Percentiles rank a stretch among this genome's conserved stretches.
These are phyloP conservation scores for Callionymus lyra DNA, from an alignment of 2,113 vertebrate genomes.

Conservation along the genomic window DNA sequence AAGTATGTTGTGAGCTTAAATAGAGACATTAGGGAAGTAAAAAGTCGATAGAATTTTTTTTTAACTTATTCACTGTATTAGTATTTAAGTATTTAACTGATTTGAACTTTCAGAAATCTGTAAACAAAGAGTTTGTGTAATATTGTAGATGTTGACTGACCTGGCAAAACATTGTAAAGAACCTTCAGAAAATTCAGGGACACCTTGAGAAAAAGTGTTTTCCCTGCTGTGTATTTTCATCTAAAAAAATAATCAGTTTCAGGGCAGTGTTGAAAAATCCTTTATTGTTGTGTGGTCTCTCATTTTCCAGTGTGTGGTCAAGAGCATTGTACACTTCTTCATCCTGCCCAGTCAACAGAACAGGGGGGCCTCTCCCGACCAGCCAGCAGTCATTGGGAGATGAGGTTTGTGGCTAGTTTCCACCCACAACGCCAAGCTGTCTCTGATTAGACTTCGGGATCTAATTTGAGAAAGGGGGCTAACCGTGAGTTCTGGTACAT, in stretches of 20 bases:
- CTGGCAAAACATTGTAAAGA: too few relatives aligned
- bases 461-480: conserved; percentile 53
- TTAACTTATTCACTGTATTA: too few relatives aligned
- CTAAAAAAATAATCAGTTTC: conserved; percentile 14
- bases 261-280: conserved; percentile 45
- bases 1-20: too few relatives aligned
- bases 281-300: conserved; percentile 57
- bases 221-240: too few relatives aligned
- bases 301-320: conserved; percentile 61
- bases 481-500: conserved; percentile 20
- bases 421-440: conserved; percentile 59
- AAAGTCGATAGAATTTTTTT: too few relatives aligned
- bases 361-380: conserved; percentile 47
- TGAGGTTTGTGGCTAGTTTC: conserved; percentile 65
- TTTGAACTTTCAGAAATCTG: too few relatives aligned
- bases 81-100: too few relatives aligned
- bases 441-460: conserved; percentile 63
- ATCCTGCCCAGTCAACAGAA: conserved; percentile 56
- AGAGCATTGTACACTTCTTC: conserved; percentile 40
- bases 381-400: conserved; percentile 58
- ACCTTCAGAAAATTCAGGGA: too few relatives aligned
- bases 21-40: too few relatives aligned
- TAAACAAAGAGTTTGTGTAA: too few relatives aligned
- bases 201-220: too few relatives aligned
- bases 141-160: too few relatives aligned